Base-by-base conservation (phyloP, 2,797 vertebrate genomes). In the Myotis findleyi region DNA sequence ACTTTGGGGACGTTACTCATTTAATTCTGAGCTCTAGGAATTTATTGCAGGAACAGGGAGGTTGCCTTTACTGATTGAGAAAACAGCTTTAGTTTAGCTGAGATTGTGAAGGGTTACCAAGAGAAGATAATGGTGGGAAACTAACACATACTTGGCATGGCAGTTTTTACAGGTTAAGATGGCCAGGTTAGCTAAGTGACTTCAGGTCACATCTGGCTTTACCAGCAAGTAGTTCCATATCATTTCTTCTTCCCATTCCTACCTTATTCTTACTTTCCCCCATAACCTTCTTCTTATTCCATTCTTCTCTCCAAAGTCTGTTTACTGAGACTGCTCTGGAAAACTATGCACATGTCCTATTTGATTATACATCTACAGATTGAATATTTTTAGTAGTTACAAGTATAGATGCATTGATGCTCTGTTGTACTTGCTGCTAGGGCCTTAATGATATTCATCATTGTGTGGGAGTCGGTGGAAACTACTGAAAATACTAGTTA, bases 21-120 rank as follows among this genome's bases (percentile, higher is more conserved):
- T 92, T 87, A 79, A 86, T 87, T 82, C 55, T 93, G 17, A 79
- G 33, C n/a, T 5, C 25, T 55, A 81, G 62, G 38, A 72, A 64
- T 91, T 91, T 62, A 68, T 71, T 76, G 3, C 27, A 76, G 59
- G 66, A 89, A 17, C 44, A 69, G 14, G 41, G n/a, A 44, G n/a
- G 30, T 14, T 76, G 57, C 30, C 27, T 51, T 94, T 41, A 69
- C 44, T 79, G 69, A 36, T 51, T 44, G n/a, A 76, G 36, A 55
- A 91, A 64, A 77, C 5, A 86, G 17, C 76, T 88, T 77, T 77
- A 76, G 80, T 6, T 69, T 80, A 73, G 41, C 53, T 84, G 80
- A 36, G 36, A 16, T 55, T 71, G 27, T 38, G 49, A 73, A 93
- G 21, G 79, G 44, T 17, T 62, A 11, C 7, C 2, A 10, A 44